Percentiles rank a stretch among this genome's conserved stretches.
Conservation (phyloP, 2,888 invertebrate species). For the Crepidodera aurea region DNA sequence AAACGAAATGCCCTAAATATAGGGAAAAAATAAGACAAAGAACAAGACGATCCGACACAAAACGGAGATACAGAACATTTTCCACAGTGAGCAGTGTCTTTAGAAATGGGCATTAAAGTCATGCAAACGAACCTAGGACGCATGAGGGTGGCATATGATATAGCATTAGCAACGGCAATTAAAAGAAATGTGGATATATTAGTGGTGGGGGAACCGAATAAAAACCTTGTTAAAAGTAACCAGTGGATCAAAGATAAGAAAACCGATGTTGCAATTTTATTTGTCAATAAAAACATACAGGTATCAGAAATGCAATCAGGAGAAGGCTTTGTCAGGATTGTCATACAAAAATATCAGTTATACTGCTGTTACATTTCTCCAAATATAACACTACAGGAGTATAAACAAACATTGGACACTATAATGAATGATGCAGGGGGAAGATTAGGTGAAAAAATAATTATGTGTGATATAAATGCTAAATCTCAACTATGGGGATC, state of each 20-base stretch:
- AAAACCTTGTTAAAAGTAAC: background rate
- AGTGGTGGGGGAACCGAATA: background rate
- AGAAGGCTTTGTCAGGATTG: background rate
- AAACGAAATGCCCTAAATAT: conserved; percentile 14
- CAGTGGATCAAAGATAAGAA: background rate
- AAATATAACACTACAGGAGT: background rate
- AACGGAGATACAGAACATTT: too few species aligned
- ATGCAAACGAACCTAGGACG: background rate
- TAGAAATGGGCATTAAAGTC: background rate
- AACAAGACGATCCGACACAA: background rate
- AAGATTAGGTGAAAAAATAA: conserved; percentile 2
- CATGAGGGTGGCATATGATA: background rate
- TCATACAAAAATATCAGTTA: background rate
- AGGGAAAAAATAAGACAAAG: conserved; percentile 3
- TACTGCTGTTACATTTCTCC: background rate
- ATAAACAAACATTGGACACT: background rate
- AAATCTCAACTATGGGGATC: conserved; percentile 1
- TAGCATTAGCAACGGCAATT: background rate
- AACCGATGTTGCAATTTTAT: background rate
- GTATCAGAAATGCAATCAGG: background rate
- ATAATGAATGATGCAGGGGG: background rate
- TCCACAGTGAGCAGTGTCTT: background rate
- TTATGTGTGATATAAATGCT: background rate
- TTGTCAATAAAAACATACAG: background rate
- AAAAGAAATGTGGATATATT: background rate